Evolutionary conservation across 2,113 vertebrate species (phyloP).

Genomic region (Amblyornis subalaris): DNA sequence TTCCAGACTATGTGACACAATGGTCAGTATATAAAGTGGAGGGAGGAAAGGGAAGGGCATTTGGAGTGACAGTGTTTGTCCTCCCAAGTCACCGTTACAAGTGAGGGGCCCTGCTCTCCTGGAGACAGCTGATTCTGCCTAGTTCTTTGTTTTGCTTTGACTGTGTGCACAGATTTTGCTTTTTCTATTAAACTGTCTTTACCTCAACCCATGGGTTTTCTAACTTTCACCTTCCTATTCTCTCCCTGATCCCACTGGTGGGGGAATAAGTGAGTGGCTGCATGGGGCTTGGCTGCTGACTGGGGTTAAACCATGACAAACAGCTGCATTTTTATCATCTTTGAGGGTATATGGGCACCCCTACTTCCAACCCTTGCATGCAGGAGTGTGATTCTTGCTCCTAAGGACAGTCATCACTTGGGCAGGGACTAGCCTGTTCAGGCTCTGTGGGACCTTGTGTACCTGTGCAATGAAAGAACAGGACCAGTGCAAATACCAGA

Average conservation of each 20-base stretch:
- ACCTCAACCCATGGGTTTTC: not conserved
- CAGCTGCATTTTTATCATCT: not conserved
- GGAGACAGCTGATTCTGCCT: not conserved
- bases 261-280: fast-evolving
- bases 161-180: not conserved
- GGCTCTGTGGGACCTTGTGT: fast-evolving
- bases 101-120: not conserved
- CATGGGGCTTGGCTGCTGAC: not conserved
- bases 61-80: not conserved
- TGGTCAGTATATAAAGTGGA: not conserved
- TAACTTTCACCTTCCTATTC: not conserved
- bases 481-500: not conserved
- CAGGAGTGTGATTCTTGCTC: not conserved
- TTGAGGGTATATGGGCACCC: not conserved
- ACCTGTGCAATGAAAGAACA: not conserved
- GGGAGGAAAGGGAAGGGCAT: no score
- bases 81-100: not conserved
- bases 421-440: not conserved
- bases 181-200: not conserved
- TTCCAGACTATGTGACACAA: not conserved
- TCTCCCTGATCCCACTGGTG: not conserved
- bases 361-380: not conserved
- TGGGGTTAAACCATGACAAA: not conserved
- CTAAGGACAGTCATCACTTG: not conserved
- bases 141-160: not conserved